Evolutionary conservation across 2,888 invertebrate genomes (phyloP), one percentile per base, ranked within the genome.

Genomic region (Alloplasta piceator): DNA sequence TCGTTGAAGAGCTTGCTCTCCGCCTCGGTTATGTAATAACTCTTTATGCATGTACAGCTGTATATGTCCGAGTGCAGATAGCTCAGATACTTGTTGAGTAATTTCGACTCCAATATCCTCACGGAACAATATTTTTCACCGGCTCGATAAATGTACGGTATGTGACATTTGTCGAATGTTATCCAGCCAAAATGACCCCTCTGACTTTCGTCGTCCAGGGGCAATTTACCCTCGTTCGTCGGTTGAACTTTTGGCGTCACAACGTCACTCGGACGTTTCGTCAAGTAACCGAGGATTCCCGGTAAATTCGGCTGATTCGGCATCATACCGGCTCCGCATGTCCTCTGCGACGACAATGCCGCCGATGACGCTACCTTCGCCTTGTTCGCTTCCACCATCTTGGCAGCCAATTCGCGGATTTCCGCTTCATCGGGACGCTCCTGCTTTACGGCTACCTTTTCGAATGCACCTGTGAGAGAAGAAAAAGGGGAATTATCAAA

Each of bases 41-140:
- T 98, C 85, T 97, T 95, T 86, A 98, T 97, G 91, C 97, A 97
- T 10, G 97, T 97, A 92, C 98, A 98, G 84, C 96, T 97, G 92
- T 97, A 97, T 84, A 98, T 96, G 90, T 97, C 97, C 84, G 96
- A 96, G 91, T 98, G 98, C 70, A 98, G 94, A 90, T 96, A 97
- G 91, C 96, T 96, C 89, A 98, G 95, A 93, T 97, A 97, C 93
- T 97, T 97, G 91, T 97, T 97, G 36, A 98, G 94, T 61, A 98
- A 94, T 92, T 98, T 98, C 89, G 96, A 95, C 92, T 98, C 98
- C 36, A 98, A 96, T 95, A 98, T 98, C 73, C 98, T 94, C 68
- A 98, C 98, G n/a, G 98, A 97, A 90, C 98, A 97, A 92, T 97
- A 98, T 91, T 96, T 96, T 90, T 97, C 97, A 14, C 95, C 94